Evolutionary conservation across 2,113 vertebrate species (phyloP).

Genomic region (Setophaga petechia): DNA sequence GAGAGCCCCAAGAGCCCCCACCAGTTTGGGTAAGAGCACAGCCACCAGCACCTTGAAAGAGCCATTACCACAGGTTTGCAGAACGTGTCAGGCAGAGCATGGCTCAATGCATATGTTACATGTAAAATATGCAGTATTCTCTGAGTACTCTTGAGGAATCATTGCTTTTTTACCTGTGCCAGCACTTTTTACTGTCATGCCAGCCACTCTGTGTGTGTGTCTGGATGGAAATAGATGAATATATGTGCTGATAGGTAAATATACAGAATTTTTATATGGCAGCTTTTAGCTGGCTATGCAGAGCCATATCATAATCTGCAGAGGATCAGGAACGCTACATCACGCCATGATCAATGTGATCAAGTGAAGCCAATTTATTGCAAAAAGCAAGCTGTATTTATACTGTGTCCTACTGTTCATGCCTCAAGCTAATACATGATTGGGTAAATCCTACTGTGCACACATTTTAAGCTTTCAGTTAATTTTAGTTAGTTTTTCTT

Average conservation of each 20-base stretch:
- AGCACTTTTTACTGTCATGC: background rate
- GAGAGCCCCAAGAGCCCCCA: rapidly evolving
- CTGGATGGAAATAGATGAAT: background rate
- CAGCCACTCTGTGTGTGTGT: background rate
- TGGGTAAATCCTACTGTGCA: too few relatives aligned
- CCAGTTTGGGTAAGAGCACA: background rate
- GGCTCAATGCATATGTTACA: background rate
- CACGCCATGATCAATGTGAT: too few relatives aligned
- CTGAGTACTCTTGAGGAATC: background rate
- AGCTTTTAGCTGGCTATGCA: background rate
- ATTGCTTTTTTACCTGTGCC: background rate
- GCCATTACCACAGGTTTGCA: background rate
- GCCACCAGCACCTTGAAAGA: rapidly evolving
- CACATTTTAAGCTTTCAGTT: too few relatives aligned
- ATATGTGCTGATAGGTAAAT: background rate
- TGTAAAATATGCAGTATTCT: background rate
- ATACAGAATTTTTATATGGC: background rate
- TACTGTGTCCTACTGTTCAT: too few relatives aligned
- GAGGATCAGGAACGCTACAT: too few relatives aligned
- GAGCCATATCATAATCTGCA: background rate
- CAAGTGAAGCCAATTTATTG: too few relatives aligned
- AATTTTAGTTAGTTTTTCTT: too few relatives aligned
- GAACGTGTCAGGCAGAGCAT: background rate
- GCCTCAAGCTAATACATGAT: too few relatives aligned
- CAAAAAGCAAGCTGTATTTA: too few relatives aligned